These are phyloP conservation scores for Hippolais icterina DNA, from an alignment of 2,113 vertebrate species.

Conservation along the genomic window DNA sequence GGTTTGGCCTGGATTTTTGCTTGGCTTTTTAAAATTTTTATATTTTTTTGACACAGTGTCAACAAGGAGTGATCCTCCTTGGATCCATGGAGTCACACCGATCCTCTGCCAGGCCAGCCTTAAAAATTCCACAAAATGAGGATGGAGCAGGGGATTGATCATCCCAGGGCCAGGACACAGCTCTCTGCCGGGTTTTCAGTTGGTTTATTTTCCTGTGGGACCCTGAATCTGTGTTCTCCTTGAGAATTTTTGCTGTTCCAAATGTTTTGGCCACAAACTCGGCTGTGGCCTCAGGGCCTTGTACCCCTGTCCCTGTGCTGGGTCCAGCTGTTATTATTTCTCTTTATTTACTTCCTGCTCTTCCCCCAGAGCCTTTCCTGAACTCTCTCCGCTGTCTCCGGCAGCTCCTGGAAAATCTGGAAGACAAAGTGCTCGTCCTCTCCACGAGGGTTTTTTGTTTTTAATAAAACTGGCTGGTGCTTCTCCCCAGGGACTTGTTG, in stretches of 20 bases:
- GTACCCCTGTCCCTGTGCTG: neutral
- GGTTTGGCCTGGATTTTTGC: no score
- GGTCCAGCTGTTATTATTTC: neutral
- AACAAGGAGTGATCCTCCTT: no score
- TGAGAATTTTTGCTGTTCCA: neutral
- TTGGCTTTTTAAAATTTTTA: no score
- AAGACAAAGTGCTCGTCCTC: neutral
- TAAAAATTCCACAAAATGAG: neutral
- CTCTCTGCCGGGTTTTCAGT: neutral
- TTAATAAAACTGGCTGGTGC: conserved; percentile 43
- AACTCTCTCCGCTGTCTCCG: neutral
- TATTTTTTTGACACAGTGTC: no score
- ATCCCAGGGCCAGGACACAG: neutral
- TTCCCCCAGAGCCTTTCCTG: neutral
- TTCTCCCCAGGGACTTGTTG: conserved; percentile 25
- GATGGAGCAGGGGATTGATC: neutral
- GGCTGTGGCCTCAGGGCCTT: neutral
- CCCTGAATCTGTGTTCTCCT: neutral
- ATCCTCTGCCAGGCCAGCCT: neutral
- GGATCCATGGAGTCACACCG: accelerated
- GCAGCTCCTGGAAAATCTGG: neutral
- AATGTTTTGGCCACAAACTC: neutral
- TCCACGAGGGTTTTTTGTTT: conserved; percentile 22
- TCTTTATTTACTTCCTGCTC: neutral
- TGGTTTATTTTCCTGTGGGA: neutral